Conservation (phyloP, 2,888 invertebrate genomes). For the Aphidius colemani region DNA sequence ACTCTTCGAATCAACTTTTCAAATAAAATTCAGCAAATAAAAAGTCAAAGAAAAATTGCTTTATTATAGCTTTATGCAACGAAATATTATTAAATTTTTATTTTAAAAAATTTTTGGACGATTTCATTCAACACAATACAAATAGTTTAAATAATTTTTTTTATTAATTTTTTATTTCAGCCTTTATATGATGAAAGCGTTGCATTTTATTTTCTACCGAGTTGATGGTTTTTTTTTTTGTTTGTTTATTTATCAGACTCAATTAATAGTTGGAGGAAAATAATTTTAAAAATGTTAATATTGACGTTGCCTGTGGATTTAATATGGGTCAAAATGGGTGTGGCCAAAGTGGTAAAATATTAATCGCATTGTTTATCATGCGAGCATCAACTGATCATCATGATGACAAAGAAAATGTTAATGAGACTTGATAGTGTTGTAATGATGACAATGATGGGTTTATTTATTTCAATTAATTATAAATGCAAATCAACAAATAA, state of each 20-base stretch:
- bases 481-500: neutral
- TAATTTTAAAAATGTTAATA: no score
- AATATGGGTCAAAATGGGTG: conserved; percentile 30
- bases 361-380: conserved; percentile 28
- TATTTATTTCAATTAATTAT: conserved; percentile 21
- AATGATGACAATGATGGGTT: conserved; percentile 18
- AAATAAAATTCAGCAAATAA: neutral
- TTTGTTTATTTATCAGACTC: no score
- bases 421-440: conserved; percentile 12
- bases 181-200: no score
- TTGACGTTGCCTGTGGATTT: conserved; percentile 1
- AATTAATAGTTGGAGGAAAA: no score
- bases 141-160: no score
- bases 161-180: neutral
- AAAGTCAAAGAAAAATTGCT: neutral
- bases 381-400: conserved; percentile 22
- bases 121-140: no score
- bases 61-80: neutral
- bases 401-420: conserved; percentile 10
- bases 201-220: no score
- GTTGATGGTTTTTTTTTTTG: no score
- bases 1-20: conserved; percentile 12
- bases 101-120: neutral
- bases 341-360: conserved; percentile 24
- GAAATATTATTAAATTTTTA: neutral